Conservation (phyloP, 2,888 invertebrate genomes). For the Urechis unicinctus region DNA sequence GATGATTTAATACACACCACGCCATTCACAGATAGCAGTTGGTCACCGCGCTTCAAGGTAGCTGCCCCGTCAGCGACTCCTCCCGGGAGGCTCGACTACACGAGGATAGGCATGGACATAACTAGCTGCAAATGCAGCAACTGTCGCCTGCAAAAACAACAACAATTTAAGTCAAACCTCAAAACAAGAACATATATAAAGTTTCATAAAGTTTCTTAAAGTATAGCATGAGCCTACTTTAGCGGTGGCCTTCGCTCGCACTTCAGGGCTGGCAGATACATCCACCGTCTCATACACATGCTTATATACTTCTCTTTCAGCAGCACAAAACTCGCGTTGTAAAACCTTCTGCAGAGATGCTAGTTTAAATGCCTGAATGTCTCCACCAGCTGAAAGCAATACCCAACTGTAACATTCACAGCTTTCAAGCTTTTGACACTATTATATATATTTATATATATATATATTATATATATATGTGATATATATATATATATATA, state of each 20-base stretch:
- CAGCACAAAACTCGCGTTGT: slow-evolving; percentile 93
- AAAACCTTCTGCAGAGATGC: slow-evolving; percentile 92
- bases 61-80: slow-evolving; percentile 98
- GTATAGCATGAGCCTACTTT: slow-evolving; percentile 56
- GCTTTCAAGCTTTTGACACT: too few species aligned
- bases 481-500: slow-evolving; percentile 93
- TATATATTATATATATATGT: slow-evolving; percentile 67
- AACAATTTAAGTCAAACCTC: not conserved
- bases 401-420: too few species aligned
- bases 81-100: slow-evolving; percentile 91
- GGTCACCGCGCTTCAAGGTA: slow-evolving; percentile 94
- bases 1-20: slow-evolving; percentile 74
- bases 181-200: not conserved
- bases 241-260: slow-evolving; percentile 94
- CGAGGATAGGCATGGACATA: slow-evolving; percentile 98
- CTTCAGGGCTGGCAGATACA: slow-evolving; percentile 88
- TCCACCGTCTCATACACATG: slow-evolving; percentile 99
- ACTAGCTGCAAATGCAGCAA: slow-evolving; percentile 78
- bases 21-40: slow-evolving; percentile 94
- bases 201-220: not conserved
- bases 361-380: slow-evolving; percentile 92
- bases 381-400: slow-evolving; percentile 52
- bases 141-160: slow-evolving; percentile 62
- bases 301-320: slow-evolving; percentile 97
- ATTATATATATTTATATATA: too few species aligned